Evolutionary conservation across 2,113 vertebrate genomes (phyloP).

Genomic region (Protobothrops mucrosquamatus): DNA sequence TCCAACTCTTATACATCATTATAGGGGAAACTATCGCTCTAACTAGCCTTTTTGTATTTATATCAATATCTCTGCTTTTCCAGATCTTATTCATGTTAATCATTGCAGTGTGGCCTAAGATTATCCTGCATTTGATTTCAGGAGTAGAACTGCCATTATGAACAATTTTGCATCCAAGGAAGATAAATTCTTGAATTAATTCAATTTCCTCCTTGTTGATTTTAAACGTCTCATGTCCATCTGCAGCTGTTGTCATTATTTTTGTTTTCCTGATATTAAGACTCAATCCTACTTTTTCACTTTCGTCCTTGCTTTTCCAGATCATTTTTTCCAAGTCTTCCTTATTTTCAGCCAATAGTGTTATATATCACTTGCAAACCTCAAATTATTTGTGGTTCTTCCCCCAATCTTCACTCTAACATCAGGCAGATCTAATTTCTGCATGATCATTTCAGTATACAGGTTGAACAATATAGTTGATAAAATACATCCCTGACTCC

Average conservation of each 20-base stretch:
- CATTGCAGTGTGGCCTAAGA: background rate
- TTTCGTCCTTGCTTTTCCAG: background rate
- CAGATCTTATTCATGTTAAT: background rate
- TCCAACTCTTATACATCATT: background rate
- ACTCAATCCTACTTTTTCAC: background rate
- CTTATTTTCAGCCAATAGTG: background rate
- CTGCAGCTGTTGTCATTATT: background rate
- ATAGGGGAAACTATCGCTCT: background rate
- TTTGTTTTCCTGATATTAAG: background rate
- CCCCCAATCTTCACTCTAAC: background rate
- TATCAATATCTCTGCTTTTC: background rate
- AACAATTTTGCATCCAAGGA: background rate
- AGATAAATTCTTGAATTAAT: background rate
- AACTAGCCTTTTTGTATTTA: background rate
- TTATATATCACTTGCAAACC: background rate
- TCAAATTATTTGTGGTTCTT: background rate
- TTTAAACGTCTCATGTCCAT: background rate
- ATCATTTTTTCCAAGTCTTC: background rate
- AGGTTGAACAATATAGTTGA: background rate
- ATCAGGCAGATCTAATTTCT: background rate
- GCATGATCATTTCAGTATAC: background rate
- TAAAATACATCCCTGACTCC: background rate
- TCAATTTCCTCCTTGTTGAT: background rate
- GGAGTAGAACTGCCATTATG: background rate
- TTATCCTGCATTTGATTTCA: background rate